Evolutionary conservation across 2,797 vertebrate species (phyloP), one percentile per base, ranked within the genome.

Genomic region (Orientallactaga sibirica): DNA sequence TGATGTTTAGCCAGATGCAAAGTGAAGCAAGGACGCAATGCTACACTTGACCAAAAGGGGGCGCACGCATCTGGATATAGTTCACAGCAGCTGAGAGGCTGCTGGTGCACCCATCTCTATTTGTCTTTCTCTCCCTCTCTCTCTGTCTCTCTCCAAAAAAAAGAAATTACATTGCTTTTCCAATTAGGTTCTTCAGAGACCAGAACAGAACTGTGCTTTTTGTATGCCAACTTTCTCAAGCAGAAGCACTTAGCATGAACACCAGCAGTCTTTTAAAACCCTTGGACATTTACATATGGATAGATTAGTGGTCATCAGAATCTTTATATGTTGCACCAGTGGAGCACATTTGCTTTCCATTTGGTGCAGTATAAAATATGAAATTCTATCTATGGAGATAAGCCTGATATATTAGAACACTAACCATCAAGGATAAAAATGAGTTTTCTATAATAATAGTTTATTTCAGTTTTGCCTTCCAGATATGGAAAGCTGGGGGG

Each of bases 301-400:
- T 66, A 71, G 80, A 80, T 22, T 37, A 55, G 20, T 62, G 27
- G 25, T 55, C 66, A 70, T 62, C 14, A 43, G 37, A 93, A 24
- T 79, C 27, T 43, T 85, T 77, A 64, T 90, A 64, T 92, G 79
- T 70, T 75, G 14, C 48, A 90, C 52, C 86, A 43, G 93, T 67
- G 74, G 15, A 84, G 75, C 15, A 33, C 10, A 70, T 83, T 90
- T 92, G 19, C 81, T 95, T 86, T 92, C 76, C 75, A 92, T 93
- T 64, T 84, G 80, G 29, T 83, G 29, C 55, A 87, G 55, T 24
- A 87, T 55, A 86, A 92, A 70, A 79, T 7, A 89, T 20, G 11
- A 87, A 79, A 83, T n/a, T 15, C 43, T 33, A 52, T 33, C 9
- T 52, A 58, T 71, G 22, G 74, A 20, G 43, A 64, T 77, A 80